Percentiles rank a stretch among this genome's conserved stretches.
phyloP scores from a whole-genome alignment of 1,140 invertebrate species.

The Apis dorsata region DNA sequence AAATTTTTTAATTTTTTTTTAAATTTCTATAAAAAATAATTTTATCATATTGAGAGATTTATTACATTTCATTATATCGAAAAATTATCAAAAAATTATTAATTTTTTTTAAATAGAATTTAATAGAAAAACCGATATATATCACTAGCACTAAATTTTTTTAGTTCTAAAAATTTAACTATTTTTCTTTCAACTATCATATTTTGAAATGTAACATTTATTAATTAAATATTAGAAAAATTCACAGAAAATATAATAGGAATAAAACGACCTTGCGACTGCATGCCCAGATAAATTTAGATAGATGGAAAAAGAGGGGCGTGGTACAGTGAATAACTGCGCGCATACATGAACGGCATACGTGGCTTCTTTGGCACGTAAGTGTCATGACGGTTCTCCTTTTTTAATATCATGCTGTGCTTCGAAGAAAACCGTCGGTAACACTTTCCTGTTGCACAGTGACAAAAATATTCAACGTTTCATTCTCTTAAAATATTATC shows the following conservation, averaged over 20 bases:
- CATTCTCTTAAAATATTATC: neutral
- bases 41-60: neutral
- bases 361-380: conserved; percentile 39
- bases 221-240: conserved; percentile 33
- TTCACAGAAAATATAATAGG: neutral
- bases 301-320: conserved; percentile 39
- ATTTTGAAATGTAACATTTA: neutral
- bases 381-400: conserved; percentile 29
- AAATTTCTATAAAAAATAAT: neutral
- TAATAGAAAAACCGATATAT: too few relatives aligned
- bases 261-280: conserved; percentile 38
- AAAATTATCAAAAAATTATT: neutral
- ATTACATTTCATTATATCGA: neutral
- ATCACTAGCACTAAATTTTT: neutral
- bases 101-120: too few relatives aligned
- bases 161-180: neutral
- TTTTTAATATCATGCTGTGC: conserved; percentile 37
- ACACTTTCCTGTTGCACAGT: neutral
- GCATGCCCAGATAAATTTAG: conserved; percentile 43
- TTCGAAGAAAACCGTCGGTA: conserved; percentile 31
- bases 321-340: conserved; percentile 34
- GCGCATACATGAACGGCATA: conserved; percentile 33
- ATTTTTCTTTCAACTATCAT: neutral
- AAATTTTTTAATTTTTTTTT: neutral
- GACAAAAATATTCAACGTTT: conserved; percentile 11